Percentiles rank a stretch among this genome's conserved stretches.
Conservation (phyloP, 2,797 vertebrate genomes). For the Simalia tracyae region DNA sequence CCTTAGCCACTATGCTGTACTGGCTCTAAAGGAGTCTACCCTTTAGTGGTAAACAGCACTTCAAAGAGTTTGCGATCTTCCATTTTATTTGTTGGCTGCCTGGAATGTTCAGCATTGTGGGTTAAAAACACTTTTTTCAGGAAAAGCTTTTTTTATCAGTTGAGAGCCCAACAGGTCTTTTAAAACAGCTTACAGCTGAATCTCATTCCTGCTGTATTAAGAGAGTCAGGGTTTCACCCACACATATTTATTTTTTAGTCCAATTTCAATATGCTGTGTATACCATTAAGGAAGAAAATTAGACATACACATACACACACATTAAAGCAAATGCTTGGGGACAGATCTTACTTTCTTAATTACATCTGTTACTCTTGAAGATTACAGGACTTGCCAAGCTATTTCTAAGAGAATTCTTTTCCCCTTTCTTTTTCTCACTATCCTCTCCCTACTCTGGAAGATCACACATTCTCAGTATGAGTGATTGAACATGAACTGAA, state of each 20-base stretch:
- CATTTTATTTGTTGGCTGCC: background rate
- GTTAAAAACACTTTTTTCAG: background rate
- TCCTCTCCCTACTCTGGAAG: slow-evolving; percentile 29
- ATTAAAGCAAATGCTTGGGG: slow-evolving; percentile 15
- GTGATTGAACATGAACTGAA: slow-evolving; percentile 52
- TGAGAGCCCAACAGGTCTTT: background rate
- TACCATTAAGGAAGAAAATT: slow-evolving; percentile 23
- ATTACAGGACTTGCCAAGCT: background rate
- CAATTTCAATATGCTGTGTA: background rate
- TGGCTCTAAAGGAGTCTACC: too few relatives aligned
- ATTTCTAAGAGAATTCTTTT: slow-evolving; percentile 18
- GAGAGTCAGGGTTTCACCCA: background rate
- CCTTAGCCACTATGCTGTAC: too few relatives aligned
- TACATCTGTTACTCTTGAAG: slow-evolving; percentile 1
- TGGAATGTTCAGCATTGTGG: too few relatives aligned
- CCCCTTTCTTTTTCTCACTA: background rate
- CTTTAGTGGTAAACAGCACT: background rate
- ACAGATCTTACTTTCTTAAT: slow-evolving; percentile 16
- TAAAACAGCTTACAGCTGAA: background rate
- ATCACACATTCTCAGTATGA: slow-evolving; percentile 34
- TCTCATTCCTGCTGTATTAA: background rate
- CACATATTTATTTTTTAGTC: slow-evolving; percentile 12
- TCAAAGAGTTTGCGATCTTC: background rate
- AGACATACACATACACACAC: slow-evolving; percentile 22
- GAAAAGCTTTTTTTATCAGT: background rate